Evolutionary conservation across 1,140 invertebrate genomes (phyloP).

Genomic region (Apis laboriosa): DNA sequence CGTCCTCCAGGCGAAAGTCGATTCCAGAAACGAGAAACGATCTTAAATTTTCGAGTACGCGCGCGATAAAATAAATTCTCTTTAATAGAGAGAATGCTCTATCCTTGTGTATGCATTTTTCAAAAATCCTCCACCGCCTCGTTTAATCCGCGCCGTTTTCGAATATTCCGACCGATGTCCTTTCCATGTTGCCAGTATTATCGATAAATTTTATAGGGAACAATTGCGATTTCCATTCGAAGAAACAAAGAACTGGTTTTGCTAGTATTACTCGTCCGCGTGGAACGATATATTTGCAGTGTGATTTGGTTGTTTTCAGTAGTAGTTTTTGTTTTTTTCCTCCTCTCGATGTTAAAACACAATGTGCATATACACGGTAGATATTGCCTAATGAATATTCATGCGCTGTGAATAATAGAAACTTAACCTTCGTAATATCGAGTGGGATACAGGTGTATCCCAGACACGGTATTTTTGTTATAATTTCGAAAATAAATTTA

Average conservation of each 20-base stretch:
- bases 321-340: neutral
- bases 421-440: too few species aligned
- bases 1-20: slow-evolving; percentile 47
- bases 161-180: neutral
- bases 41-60: slow-evolving; percentile 7
- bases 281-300: neutral
- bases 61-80: neutral
- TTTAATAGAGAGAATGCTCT: neutral
- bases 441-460: too few species aligned
- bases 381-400: slow-evolving; percentile 3
- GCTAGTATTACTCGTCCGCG: neutral
- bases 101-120: neutral
- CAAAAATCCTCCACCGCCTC: neutral
- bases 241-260: slow-evolving; percentile 36
- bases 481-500: too few species aligned
- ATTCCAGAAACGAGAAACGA: slow-evolving; percentile 44
- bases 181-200: neutral
- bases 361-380: too few species aligned
- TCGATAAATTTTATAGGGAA: slow-evolving; percentile 3
- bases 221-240: neutral
- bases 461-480: too few species aligned
- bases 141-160: neutral
- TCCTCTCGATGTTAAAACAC: too few species aligned
- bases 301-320: neutral
- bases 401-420: neutral